Evolutionary conservation across 2,113 vertebrate species (phyloP), one percentile per base, ranked within the genome.

Genomic region (Cheirogaleus medius): DNA sequence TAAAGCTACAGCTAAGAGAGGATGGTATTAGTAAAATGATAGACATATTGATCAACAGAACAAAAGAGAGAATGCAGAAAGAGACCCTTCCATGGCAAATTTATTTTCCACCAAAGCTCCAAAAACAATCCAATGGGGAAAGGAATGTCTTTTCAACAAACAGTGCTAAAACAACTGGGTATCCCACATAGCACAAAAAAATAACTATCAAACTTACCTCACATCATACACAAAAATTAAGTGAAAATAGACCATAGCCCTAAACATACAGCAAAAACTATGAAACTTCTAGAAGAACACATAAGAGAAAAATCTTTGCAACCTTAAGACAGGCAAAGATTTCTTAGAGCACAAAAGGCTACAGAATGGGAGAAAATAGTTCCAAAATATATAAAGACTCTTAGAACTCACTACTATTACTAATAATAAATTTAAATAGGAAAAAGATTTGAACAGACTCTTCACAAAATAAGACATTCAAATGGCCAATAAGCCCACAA

Each of bases 301-400:
- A 69, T 0, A 82, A 21, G n/a, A 77, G 20, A 52, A 89, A 89
- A 80, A 66, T n/a, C 34, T 86, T n/a, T 44, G 64, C n/a, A 68
- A 7, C 14, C n/a, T 90, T 42, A 27, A 3, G 25, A 82, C 1
- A 66, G 34, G n/a, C 56, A 63, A 27, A 87, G 69, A 63, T 37
- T 60, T 49, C 73, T 81, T 54, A 54, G n/a, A 91, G 64, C 29
- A 91, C 34, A 78, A 42, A 69, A 91, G 64, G 25, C 25, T 71
- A 73, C 0, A 32, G 69, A 29, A n/a, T 77, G 9, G 2, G 9
- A 87, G 13, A 56, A 87, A 91, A 71, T 44, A 74, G 68, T 32
- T 25, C 29, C 34, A 87, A n/a, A 82, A 91, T 44, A 49, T 18
- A 47, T 32, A 42, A 63, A 88, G 87, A 84, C 34, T 37, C n/a